These are phyloP conservation scores for Eledona agricola DNA, from an alignment of 2,888 invertebrate genomes.

Conservation along the genomic window DNA sequence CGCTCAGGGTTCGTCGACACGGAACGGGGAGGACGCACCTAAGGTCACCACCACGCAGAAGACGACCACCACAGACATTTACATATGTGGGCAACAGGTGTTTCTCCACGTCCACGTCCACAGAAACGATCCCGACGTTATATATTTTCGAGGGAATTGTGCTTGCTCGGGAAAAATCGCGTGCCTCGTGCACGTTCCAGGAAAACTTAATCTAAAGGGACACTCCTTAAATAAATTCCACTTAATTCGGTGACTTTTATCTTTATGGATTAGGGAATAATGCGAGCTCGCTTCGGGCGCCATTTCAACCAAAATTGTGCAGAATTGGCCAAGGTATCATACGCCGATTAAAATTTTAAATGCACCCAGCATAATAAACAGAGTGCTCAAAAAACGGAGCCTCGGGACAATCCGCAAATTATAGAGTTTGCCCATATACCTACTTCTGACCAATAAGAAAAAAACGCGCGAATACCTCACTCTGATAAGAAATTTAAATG, in stretches of 20 bases:
- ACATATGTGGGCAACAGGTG: slow-evolving; percentile 42
- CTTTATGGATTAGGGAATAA: too few species aligned
- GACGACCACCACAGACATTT: slow-evolving; percentile 21
- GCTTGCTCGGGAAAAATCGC: neutral
- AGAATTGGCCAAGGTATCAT: too few species aligned
- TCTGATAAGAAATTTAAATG: too few species aligned
- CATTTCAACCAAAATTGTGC: too few species aligned
- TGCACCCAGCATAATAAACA: too few species aligned
- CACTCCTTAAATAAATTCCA: slow-evolving; percentile 30
- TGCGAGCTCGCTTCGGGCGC: too few species aligned
- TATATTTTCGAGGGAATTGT: neutral
- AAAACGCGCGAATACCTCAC: too few species aligned
- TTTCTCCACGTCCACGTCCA: slow-evolving; percentile 11
- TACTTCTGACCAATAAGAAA: too few species aligned
- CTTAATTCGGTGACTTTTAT: slow-evolving; percentile 25
- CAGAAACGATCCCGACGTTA: slow-evolving; percentile 7
- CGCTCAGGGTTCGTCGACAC: slow-evolving; percentile 22
- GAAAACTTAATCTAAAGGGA: slow-evolving; percentile 26
- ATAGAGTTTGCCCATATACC: too few species aligned
- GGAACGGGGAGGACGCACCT: slow-evolving; percentile 21
- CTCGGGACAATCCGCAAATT: too few species aligned
- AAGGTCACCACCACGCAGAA: slow-evolving; percentile 18
- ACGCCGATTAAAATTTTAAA: too few species aligned
- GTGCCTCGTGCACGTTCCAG: slow-evolving; percentile 2
- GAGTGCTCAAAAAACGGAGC: too few species aligned